phyloP scores from a whole-genome alignment of 2,888 invertebrate genomes.

The Ctena decussata region DNA sequence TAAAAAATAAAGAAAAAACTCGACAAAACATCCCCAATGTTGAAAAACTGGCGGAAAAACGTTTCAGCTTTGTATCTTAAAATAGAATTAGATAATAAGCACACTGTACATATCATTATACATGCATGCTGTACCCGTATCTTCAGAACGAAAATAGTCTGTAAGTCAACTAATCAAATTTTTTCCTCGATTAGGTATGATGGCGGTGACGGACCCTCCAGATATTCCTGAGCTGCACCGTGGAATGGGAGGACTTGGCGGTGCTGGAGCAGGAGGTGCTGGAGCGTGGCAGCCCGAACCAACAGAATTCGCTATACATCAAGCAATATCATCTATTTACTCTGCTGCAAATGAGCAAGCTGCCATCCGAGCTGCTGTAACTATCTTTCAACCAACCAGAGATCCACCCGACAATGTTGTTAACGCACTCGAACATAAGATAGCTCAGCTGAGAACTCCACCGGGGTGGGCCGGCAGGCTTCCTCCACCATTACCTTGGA shows the following conservation, averaged over 20 bases:
- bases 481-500: conserved; percentile 41
- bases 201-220: background rate
- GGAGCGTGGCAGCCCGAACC: conserved; percentile 15
- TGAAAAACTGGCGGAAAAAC: too few species aligned
- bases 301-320: conserved; percentile 39
- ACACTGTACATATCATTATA: too few species aligned
- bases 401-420: conserved; percentile 51
- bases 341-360: conserved; percentile 41
- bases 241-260: background rate
- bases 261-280: background rate
- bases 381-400: conserved; percentile 42
- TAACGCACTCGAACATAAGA: conserved; percentile 44
- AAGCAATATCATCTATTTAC: conserved; percentile 45
- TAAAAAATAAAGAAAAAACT: too few species aligned
- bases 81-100: too few species aligned
- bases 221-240: background rate
- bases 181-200: background rate
- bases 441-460: conserved; percentile 48
- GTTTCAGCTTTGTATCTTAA: too few species aligned
- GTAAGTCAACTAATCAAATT: background rate
- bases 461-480: conserved; percentile 27
- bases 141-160: too few species aligned
- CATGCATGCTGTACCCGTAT: too few species aligned
- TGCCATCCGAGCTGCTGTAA: conserved; percentile 37
- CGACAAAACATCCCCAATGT: too few species aligned